These are phyloP conservation scores for Nemopilema nomurai DNA, from an alignment of 30 jellyfish, hydroid and myxozoan species.

Conservation along the genomic window DNA sequence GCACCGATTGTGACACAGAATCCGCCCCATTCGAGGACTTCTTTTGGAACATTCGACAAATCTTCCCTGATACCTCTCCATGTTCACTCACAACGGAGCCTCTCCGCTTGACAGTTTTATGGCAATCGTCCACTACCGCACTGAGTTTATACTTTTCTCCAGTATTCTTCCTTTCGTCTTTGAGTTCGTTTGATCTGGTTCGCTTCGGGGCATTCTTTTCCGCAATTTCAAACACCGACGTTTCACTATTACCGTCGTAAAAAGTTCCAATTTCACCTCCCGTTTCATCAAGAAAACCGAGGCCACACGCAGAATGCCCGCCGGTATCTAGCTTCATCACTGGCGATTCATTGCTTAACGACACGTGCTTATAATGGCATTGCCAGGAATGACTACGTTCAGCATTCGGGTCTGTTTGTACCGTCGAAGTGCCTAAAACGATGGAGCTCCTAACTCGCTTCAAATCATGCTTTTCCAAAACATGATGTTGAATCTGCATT, in stretches of 20 bases:
- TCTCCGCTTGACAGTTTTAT: not conserved
- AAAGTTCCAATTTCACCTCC: not conserved
- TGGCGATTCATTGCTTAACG: not conserved
- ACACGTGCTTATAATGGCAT: not conserved
- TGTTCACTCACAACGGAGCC: not conserved
- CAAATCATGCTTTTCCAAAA: not conserved
- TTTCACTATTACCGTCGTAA: not conserved
- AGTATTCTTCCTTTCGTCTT: not conserved
- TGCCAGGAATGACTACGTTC: not conserved
- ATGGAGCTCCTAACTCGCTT: conserved; percentile 4
- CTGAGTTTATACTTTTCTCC: not conserved
- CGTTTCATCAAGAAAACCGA: not conserved
- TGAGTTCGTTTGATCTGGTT: not conserved
- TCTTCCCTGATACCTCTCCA: not conserved
- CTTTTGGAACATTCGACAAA: not conserved
- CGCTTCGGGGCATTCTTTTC: no score
- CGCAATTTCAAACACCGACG: not conserved
- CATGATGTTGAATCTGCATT: not conserved
- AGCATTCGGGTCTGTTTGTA: not conserved
- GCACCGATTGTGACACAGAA: conserved; percentile 3
- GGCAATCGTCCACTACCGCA: not conserved
- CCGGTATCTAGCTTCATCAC: not conserved
- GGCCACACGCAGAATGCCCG: not conserved
- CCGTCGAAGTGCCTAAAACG: not conserved
- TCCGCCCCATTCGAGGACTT: not conserved